Evolutionary conservation across 1,140 invertebrate species (phyloP), one percentile per base, ranked within the genome.

Genomic region (Thaumetopoea pityocampa): DNA sequence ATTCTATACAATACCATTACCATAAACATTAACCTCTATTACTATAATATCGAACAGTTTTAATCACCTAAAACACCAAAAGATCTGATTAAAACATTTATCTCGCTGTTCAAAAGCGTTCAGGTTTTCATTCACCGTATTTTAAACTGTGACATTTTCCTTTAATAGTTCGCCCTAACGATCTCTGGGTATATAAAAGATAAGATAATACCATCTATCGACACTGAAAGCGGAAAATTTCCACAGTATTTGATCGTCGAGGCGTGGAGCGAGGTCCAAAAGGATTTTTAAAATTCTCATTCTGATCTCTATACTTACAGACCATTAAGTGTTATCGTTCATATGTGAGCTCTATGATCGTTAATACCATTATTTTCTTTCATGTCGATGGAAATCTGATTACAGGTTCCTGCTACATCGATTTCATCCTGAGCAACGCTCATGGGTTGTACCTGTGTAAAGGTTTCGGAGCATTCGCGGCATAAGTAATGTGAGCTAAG

Each of bases 101-200:
- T 49, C 36, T 47, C 26, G 9, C 8, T 16, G 16, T 44, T 10
- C 26, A 18, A 34, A 34, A 36, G 24, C 28, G 24, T 30, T 42
- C 46, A 41, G 18, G 41, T 49, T 36, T 49, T 41, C 46, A 16
- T 34, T 33, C 29, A 27, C 32, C 33, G 24, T 48, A 47, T 50
- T 43, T 50, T 43, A 43, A 50, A 37, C 38, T 28, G 38, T 50
- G 47, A 50, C 40, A 43, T 33, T 49, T 50, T 8, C n/a, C 14
- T 50, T 50, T 50, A 50, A 50, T 50, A 50, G 47, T 50, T 43
- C 45, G 34, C 17, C 36, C 40, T 53, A 53, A 48, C 51, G 51
- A 53, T 48, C 19, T 8, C 19, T 23, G 20, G 35, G 18, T 50
- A 50, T 34, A 48, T 53, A 53, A 53, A 53, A 53, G 51, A 53